Percentiles rank a stretch among this genome's conserved stretches.
Evolutionary conservation across 1,140 invertebrate genomes (phyloP).

Genomic region (Papilio aristodemus): DNA sequence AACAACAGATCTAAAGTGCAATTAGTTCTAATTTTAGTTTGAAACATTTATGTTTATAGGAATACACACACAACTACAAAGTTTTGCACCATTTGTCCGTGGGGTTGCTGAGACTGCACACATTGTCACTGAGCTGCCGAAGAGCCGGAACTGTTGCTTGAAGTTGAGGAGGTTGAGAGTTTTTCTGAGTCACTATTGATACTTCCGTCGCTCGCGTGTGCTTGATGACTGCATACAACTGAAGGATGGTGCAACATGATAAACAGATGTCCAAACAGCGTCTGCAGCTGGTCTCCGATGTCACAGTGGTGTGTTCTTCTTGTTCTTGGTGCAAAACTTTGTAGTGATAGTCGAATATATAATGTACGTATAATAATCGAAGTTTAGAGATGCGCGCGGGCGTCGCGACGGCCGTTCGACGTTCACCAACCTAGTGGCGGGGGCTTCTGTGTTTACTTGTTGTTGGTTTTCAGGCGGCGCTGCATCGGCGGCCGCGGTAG

Average conservation of each 20-base stretch:
- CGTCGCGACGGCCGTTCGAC: constrained; percentile 66
- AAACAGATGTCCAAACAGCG: background rate
- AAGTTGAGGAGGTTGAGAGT: background rate
- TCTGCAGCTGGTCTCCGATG: background rate
- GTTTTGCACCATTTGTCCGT: constrained; percentile 76
- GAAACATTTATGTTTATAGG: constrained; percentile 33
- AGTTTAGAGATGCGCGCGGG: constrained; percentile 64
- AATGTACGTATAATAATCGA: constrained; percentile 57
- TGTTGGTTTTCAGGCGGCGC: constrained; percentile 54
- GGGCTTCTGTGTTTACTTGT: constrained; percentile 68
- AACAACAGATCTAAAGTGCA: constrained; percentile 23
- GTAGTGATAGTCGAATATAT: constrained; percentile 64
- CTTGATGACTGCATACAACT: background rate
- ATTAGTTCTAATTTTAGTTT: constrained; percentile 1
- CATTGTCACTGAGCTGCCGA: constrained; percentile 20
- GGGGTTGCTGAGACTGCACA: background rate
- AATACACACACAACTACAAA: constrained; percentile 75
- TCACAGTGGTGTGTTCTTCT: background rate
- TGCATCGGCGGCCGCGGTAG: constrained; percentile 45
- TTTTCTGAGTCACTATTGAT: background rate
- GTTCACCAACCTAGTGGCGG: constrained; percentile 75
- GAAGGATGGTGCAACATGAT: background rate
- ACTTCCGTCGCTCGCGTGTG: background rate
- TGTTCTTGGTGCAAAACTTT: constrained; percentile 75
- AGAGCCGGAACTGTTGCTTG: background rate